Conservation (phyloP, 2,888 invertebrate genomes). For the Andrena bucephala region DNA sequence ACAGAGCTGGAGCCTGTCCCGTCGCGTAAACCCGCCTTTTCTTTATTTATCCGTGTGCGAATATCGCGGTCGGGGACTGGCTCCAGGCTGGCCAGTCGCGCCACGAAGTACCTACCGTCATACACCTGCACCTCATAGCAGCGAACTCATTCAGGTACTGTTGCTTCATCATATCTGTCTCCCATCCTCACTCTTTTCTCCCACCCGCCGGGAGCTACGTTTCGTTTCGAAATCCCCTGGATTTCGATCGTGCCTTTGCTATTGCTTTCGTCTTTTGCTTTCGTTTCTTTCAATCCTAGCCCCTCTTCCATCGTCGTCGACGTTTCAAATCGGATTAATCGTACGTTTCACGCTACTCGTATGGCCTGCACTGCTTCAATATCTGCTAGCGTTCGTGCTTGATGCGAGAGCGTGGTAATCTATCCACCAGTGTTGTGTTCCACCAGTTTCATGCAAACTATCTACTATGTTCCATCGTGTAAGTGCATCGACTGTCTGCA, state of each 20-base stretch:
- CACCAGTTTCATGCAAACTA: background rate
- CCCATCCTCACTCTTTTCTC: background rate
- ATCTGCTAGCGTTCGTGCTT: background rate
- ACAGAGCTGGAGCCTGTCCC: constrained; percentile 53
- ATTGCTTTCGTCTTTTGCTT: background rate
- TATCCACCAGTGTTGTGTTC: background rate
- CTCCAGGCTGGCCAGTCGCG: constrained; percentile 45
- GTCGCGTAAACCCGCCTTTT: background rate
- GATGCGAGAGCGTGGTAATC: background rate
- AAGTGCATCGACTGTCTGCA: background rate
- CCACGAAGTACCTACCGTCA: constrained; percentile 14
- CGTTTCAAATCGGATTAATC: no score
- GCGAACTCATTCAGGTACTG: constrained; percentile 50
- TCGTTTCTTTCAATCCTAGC: background rate
- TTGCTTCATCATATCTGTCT: constrained; percentile 33
- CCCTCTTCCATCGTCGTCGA: no score
- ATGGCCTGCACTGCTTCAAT: constrained; percentile 1
- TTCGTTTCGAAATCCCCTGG: no score
- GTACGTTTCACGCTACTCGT: background rate
- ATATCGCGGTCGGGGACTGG: constrained; percentile 40
- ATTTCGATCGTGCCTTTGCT: background rate
- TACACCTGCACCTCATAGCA: constrained; percentile 30
- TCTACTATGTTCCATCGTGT: background rate
- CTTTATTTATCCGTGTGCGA: background rate
- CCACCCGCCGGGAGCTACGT: background rate